These are phyloP conservation scores for Latrodectus geometricus DNA, from an alignment of 1,140 invertebrate species.

Conservation along the genomic window DNA sequence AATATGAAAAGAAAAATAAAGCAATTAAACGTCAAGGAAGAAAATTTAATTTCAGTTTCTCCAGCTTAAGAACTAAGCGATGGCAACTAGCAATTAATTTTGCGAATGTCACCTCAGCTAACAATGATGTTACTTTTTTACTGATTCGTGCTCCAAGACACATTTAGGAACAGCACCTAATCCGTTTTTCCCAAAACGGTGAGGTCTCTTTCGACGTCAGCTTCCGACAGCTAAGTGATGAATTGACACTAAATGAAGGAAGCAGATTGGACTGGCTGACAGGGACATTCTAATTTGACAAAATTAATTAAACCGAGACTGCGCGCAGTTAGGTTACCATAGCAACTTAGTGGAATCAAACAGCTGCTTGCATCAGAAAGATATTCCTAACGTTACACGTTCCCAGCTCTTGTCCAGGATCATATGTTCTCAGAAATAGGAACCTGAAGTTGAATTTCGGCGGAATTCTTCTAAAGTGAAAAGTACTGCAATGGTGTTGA, in stretches of 20 bases:
- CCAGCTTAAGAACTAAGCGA: no score
- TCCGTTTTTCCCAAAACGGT: conserved; percentile 39
- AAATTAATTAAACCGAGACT: conserved; percentile 57
- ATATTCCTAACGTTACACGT: no score
- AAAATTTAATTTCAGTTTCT: no score
- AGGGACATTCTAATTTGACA: conserved; percentile 24
- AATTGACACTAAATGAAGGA: conserved; percentile 60
- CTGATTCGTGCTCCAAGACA: not conserved
- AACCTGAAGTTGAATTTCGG: not conserved
- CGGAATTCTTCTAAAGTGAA: not conserved
- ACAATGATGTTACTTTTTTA: no score
- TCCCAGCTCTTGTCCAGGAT: not conserved
- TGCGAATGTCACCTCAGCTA: no score
- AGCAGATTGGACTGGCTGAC: conserved; percentile 13
- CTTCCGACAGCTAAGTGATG: conserved; percentile 50
- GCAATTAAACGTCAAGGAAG: no score
- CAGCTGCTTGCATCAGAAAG: conserved; percentile 33
- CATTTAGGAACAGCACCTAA: conserved; percentile 25
- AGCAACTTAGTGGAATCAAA: not conserved
- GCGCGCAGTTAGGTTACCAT: conserved; percentile 43
- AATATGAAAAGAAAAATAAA: no score
- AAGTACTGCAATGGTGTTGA: not conserved
- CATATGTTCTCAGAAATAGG: not conserved
- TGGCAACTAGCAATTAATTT: no score
- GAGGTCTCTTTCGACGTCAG: conserved; percentile 17